phyloP scores from a whole-genome alignment of 2,888 invertebrate species.

The Stenoptilia bipunctidactyla region DNA sequence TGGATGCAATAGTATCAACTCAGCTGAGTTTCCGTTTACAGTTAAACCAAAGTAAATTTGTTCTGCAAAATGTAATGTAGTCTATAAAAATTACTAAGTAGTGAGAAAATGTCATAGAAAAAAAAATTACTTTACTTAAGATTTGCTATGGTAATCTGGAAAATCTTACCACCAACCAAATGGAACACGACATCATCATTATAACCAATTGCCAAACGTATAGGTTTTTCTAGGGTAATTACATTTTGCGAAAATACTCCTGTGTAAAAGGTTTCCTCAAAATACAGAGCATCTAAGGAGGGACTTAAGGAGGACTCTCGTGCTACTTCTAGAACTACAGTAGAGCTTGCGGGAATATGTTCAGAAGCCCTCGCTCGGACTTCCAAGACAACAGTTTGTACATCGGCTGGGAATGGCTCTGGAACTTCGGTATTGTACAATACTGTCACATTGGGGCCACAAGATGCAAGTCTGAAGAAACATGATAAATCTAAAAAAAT shows the following conservation, averaged over 20 bases:
- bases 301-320: no score
- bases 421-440: no score
- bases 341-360: conserved; percentile 15
- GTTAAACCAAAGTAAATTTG: neutral
- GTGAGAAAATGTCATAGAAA: no score
- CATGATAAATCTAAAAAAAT: no score
- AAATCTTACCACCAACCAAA: neutral
- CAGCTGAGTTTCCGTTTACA: neutral
- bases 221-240: conserved; percentile 17
- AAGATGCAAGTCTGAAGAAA: no score
- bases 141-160: no score
- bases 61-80: no score
- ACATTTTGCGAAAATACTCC: conserved; percentile 19
- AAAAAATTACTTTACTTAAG: no score
- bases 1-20: conserved; percentile 11
- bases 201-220: conserved; percentile 13
- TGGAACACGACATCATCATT: no score
- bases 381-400: conserved; percentile 16
- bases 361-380: conserved; percentile 18
- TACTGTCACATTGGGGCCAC: no score
- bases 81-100: no score
- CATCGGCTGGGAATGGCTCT: conserved; percentile 3
- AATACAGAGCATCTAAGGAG: conserved; percentile 13
- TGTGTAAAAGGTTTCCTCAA: conserved; percentile 22
- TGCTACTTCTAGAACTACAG: conserved; percentile 17